Conservation (phyloP, 1,140 invertebrate genomes). For the Mycetomoellerius zeteki region DNA sequence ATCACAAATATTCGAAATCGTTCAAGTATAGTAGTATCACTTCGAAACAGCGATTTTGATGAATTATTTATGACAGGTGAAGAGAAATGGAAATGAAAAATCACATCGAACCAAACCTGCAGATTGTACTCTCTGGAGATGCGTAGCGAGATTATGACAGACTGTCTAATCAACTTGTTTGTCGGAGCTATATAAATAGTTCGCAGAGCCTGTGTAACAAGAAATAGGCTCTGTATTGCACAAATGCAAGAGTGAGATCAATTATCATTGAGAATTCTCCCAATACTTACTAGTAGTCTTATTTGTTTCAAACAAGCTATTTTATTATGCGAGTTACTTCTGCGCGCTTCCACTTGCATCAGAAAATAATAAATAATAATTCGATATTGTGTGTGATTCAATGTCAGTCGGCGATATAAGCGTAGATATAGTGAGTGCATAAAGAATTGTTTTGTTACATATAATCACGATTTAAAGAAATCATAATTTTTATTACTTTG, state of each 20-base stretch:
- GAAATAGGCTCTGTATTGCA: constrained; percentile 8
- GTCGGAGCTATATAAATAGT: constrained; percentile 49
- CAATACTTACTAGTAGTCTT: background rate
- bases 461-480: too few relatives aligned
- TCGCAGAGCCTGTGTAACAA: background rate
- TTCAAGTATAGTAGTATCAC: constrained; percentile 3
- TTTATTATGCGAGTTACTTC: too few relatives aligned
- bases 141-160: constrained; percentile 47
- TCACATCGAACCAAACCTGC: background rate
- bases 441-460: too few relatives aligned
- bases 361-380: too few relatives aligned
- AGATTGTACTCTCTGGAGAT: background rate
- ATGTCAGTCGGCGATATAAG: too few relatives aligned
- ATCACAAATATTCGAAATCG: constrained; percentile 27
- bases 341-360: too few relatives aligned
- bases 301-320: too few relatives aligned
- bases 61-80: constrained; percentile 28
- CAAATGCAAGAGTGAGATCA: constrained; percentile 7
- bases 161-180: constrained; percentile 50
- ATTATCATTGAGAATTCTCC: constrained; percentile 19
- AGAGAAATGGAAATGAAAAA: background rate
- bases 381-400: too few relatives aligned
- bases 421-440: too few relatives aligned
- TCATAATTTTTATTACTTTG: too few relatives aligned
- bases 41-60: background rate